A percentile compares a stretch with the other conserved stretches of the same genome.
These are phyloP conservation scores for Stenchaetothrips biformis DNA, from an alignment of 2,888 invertebrate species.

Conservation along the genomic window DNA sequence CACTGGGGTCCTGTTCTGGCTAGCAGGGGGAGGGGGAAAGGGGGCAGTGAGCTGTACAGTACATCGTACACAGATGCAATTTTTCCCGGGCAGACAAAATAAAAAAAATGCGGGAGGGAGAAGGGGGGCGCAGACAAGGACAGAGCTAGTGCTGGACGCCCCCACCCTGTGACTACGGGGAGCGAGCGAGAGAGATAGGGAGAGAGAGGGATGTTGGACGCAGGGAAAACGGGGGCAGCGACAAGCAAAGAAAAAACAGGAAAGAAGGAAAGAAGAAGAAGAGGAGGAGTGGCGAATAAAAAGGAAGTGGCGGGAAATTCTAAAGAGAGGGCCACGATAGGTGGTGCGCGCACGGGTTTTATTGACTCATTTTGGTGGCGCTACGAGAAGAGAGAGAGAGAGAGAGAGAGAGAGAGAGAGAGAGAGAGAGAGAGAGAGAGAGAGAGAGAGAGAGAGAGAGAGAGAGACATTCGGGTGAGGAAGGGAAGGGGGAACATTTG, in stretches of 20 bases:
- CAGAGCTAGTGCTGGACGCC: not conserved
- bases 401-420: not conserved
- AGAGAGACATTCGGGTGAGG: not conserved
- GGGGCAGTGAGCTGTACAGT: not conserved
- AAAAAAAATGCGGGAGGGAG: not conserved
- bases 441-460: slow-evolving; percentile 11
- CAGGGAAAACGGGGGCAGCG: not conserved
- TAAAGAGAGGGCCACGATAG: slow-evolving; percentile 22
- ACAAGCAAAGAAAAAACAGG: not conserved
- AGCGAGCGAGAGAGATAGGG: not conserved
- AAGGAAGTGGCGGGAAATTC: slow-evolving; percentile 22
- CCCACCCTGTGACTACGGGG: not conserved
- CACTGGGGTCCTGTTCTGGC: no score
- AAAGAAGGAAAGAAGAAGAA: not conserved
- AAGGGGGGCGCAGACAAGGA: not conserved
- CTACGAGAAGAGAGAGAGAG: not conserved
- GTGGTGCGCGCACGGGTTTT: slow-evolving; percentile 23
- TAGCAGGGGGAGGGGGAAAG: not conserved
- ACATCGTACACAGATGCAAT: slow-evolving; percentile 24
- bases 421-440: slow-evolving; percentile 9
- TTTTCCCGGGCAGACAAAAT: slow-evolving; percentile 21
- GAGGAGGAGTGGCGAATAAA: not conserved
- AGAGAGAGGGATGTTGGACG: not conserved
- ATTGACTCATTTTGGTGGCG: slow-evolving; percentile 23
- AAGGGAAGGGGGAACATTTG: not conserved